These are phyloP conservation scores for Zoanthus gigantus DNA, from an alignment of 92 coral and sea anemone genomes.

Conservation along the genomic window DNA sequence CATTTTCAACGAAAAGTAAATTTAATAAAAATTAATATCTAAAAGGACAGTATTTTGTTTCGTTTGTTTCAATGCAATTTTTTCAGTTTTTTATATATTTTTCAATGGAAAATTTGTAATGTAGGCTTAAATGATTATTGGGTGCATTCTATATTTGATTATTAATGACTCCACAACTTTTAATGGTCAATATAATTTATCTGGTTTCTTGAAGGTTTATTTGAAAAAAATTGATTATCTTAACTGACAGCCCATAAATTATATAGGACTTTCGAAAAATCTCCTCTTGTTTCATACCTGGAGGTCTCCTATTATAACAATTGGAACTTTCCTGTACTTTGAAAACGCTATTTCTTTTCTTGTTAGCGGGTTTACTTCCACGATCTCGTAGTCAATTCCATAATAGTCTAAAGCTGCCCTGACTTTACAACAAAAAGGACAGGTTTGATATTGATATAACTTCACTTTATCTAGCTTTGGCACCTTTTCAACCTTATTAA, in stretches of 20 bases:
- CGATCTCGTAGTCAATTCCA: conserved; percentile 83
- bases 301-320: conserved; percentile 76
- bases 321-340: conserved; percentile 89
- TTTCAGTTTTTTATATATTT: no score
- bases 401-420: conserved; percentile 90
- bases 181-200: no score
- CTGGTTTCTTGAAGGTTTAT: no score
- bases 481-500: conserved; percentile 21
- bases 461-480: conserved; percentile 61
- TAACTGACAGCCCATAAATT: no score
- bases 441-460: conserved; percentile 93
- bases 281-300: conserved; percentile 70
- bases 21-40: not conserved
- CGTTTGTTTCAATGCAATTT: no score
- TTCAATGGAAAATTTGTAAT: no score
- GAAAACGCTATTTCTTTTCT: conserved; percentile 90
- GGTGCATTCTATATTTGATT: no score
- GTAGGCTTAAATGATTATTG: no score
- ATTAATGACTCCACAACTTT: no score
- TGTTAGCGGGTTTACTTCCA: conserved; percentile 94
- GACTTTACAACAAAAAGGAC: conserved; percentile 97
- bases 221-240: no score
- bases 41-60: no score
- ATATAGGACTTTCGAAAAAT: not conserved
- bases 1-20: not conserved